Conservation (phyloP, 1,140 invertebrate genomes). For the Bombus superbus region DNA sequence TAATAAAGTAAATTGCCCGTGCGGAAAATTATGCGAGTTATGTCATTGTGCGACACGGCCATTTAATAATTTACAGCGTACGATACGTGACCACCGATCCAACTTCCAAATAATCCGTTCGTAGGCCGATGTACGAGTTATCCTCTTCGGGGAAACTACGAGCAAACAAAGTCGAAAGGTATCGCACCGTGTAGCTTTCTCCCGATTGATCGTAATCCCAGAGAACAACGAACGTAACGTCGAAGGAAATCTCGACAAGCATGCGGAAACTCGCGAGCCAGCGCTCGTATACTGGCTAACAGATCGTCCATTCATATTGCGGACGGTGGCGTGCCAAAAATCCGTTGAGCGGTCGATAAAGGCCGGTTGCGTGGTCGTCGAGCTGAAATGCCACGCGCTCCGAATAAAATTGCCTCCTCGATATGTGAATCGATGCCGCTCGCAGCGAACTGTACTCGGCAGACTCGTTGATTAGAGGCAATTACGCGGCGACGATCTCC, state of each 20-base stretch:
- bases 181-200: not conserved
- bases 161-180: not conserved
- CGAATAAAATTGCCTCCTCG: constrained; percentile 2
- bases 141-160: too few species aligned
- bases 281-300: constrained; percentile 12
- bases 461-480: too few species aligned
- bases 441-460: not conserved
- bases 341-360: constrained; percentile 27
- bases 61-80: not conserved
- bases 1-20: constrained; percentile 30
- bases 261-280: constrained; percentile 18
- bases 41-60: not conserved
- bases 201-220: not conserved
- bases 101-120: not conserved
- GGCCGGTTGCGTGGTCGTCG: not conserved
- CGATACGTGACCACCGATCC: not conserved
- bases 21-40: not conserved
- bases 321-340: constrained; percentile 35
- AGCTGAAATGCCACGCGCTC: not conserved
- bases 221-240: too few species aligned
- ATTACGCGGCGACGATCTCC: not conserved
- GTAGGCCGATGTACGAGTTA: not conserved
- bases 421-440: not conserved
- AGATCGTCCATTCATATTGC: constrained; percentile 34
- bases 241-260: not conserved